Percentiles rank a stretch among this genome's conserved stretches.
phyloP scores from a whole-genome alignment of 1,140 invertebrate species.

The Homarus americanus region DNA sequence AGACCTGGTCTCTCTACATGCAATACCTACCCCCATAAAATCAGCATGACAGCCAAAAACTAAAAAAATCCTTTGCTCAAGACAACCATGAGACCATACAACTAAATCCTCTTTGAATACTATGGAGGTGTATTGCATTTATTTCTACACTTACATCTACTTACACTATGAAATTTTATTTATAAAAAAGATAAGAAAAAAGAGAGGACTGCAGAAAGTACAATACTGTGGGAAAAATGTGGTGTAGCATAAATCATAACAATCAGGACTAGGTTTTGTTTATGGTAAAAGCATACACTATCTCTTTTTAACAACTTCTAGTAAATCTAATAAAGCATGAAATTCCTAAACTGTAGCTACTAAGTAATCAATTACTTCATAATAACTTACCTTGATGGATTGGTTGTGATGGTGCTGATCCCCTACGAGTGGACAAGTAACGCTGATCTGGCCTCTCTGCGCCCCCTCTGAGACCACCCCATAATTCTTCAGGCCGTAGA shows the following conservation, averaged over 20 bases:
- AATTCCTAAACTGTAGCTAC: background rate
- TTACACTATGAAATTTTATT: background rate
- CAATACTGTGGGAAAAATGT: background rate
- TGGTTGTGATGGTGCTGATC: constrained; percentile 57
- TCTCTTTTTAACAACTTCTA: background rate
- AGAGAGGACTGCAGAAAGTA: background rate
- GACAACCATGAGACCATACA: background rate
- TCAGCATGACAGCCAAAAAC: background rate
- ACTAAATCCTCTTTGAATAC: background rate
- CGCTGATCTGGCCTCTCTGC: constrained; percentile 58
- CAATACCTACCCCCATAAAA: background rate
- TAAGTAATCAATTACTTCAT: background rate
- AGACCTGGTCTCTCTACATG: background rate
- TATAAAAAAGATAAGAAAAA: background rate
- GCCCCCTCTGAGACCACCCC: constrained; percentile 59
- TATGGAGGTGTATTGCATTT: background rate
- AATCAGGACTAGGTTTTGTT: background rate
- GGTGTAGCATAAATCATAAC: background rate
- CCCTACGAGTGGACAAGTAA: constrained; percentile 53
- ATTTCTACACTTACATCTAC: background rate
- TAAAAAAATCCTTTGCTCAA: background rate
- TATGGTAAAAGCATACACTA: background rate
- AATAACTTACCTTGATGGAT: constrained; percentile 38
- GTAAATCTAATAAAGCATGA: background rate
- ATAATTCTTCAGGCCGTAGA: constrained; percentile 57